These are phyloP conservation scores for Bolborhynchus lineola DNA, from an alignment of 2,113 vertebrate genomes.

Conservation along the genomic window DNA sequence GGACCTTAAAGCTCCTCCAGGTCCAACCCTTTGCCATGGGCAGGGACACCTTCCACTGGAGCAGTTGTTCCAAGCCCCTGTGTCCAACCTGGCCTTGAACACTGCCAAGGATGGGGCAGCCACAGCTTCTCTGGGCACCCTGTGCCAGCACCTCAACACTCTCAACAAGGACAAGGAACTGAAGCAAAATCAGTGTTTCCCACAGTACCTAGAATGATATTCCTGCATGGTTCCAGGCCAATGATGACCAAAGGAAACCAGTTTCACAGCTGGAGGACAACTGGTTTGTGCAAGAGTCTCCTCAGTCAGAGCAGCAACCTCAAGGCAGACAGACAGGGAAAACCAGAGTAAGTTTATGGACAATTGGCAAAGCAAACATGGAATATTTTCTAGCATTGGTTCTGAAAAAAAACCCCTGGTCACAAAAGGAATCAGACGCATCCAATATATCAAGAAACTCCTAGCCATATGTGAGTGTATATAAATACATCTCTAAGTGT, in stretches of 20 bases:
- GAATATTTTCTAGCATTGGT: neutral
- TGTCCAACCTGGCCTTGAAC: neutral
- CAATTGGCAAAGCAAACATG: neutral
- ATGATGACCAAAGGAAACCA: neutral
- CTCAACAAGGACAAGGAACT: neutral
- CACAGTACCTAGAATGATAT: neutral
- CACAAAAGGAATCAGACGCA: neutral
- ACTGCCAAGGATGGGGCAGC: neutral
- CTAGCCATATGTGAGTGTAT: neutral
- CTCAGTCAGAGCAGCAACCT: neutral
- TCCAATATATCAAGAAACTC: neutral
- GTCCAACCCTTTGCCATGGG: fast-evolving
- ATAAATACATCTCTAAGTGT: neutral
- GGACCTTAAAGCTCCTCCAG: neutral
- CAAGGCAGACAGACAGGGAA: neutral
- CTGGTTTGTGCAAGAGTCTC: neutral
- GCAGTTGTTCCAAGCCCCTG: neutral
- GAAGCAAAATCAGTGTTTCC: neutral
- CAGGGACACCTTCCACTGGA: neutral
- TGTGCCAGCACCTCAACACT: neutral
- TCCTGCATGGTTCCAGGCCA: neutral
- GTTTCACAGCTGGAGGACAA: neutral
- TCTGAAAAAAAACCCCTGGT: neutral
- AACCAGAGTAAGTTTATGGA: neutral
- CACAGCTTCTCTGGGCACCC: neutral